A percentile compares a stretch with the other conserved stretches of the same genome.
phyloP scores from a whole-genome alignment of 2,888 invertebrate species.

The Drosophila birchii region DNA sequence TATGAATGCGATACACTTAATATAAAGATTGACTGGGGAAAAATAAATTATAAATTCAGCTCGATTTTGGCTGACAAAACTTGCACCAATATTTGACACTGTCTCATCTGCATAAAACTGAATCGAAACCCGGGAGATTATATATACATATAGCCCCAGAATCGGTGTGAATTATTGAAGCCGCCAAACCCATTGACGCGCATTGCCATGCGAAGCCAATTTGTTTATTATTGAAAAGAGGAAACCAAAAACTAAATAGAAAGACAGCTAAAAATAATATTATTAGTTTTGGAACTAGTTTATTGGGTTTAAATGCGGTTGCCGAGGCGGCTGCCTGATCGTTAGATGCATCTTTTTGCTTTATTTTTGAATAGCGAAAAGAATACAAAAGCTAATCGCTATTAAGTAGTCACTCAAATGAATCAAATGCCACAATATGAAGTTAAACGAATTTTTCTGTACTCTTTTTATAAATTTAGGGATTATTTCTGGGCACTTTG shows the following conservation, averaged over 20 bases:
- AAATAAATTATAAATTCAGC: conserved; percentile 37
- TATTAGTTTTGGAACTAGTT: conserved; percentile 34
- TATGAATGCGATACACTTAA: conserved; percentile 33
- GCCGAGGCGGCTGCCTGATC: conserved; percentile 16
- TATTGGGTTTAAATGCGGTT: conserved; percentile 8
- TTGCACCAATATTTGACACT: conserved; percentile 27
- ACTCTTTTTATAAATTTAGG: not conserved
- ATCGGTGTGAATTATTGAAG: conserved; percentile 43
- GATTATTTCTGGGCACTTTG: not conserved
- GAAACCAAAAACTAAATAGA: conserved; percentile 23
- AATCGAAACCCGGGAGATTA: conserved; percentile 33
- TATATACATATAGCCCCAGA: conserved; percentile 29
- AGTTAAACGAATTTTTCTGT: conserved; percentile 5
- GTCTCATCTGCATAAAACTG: conserved; percentile 40
- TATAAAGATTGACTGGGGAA: conserved; percentile 29
- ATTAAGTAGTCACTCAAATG: conserved; percentile 28
- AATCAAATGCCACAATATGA: conserved; percentile 21
- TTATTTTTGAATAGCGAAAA: conserved; percentile 11
- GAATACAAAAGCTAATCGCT: conserved; percentile 31
- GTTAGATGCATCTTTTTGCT: conserved; percentile 16
- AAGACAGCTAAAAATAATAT: conserved; percentile 11
- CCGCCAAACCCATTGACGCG: conserved; percentile 24
- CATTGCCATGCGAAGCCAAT: conserved; percentile 23
- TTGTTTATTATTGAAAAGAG: conserved; percentile 14
- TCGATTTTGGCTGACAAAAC: conserved; percentile 28